A percentile compares a stretch with the other conserved stretches of the same genome.
These are phyloP conservation scores for Monomorium pharaonis DNA, from an alignment of 1,140 invertebrate species.

Conservation along the genomic window DNA sequence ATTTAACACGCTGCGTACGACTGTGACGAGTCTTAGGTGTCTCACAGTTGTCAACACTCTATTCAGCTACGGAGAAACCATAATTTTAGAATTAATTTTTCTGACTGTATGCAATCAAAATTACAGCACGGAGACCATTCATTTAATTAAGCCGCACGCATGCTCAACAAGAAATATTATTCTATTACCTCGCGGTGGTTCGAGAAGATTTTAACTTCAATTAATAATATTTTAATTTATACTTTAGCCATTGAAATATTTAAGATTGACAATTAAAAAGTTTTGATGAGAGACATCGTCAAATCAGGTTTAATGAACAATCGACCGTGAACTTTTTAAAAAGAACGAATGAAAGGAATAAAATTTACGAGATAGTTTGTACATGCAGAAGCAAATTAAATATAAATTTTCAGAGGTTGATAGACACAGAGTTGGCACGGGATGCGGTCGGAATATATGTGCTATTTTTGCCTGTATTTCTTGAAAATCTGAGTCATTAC, in stretches of 20 bases:
- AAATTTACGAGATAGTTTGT: not conserved
- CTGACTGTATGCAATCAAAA: not conserved
- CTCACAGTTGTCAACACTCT: not conserved
- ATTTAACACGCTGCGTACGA: constrained; percentile 20
- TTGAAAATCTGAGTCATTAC: not conserved
- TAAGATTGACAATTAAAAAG: constrained; percentile 12
- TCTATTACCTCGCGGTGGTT: not conserved
- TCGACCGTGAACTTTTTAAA: not conserved
- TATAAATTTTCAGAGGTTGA: not conserved
- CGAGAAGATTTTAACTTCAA: not conserved
- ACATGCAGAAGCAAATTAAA: not conserved
- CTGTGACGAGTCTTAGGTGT: not conserved
- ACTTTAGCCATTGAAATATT: not conserved
- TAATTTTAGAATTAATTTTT: constrained; percentile 22
- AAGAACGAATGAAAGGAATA: not conserved
- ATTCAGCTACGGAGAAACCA: not conserved
- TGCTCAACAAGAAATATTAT: no score
- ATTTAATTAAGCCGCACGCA: not conserved
- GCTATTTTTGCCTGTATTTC: not conserved
- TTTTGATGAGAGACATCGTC: not conserved
- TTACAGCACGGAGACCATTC: not conserved
- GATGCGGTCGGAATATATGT: not conserved
- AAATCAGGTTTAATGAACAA: not conserved
- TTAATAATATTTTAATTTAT: constrained; percentile 2
- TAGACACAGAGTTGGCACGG: not conserved